A percentile compares a stretch with the other conserved stretches of the same genome.
Evolutionary conservation across 2,888 invertebrate species (phyloP).

Genomic region (Hypolimnas misippus): DNA sequence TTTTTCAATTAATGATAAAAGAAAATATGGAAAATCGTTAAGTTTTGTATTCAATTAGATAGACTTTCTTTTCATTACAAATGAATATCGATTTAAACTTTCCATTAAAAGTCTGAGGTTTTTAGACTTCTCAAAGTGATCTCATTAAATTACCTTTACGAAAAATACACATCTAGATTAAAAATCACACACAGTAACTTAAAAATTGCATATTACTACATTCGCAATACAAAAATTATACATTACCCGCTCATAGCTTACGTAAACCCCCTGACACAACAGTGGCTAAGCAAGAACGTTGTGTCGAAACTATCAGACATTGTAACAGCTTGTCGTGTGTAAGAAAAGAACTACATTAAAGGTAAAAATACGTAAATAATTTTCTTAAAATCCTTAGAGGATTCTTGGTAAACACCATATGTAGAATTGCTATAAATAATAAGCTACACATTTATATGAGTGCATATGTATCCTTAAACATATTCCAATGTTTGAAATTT

Average conservation of each 20-base stretch:
- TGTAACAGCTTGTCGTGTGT: conserved; percentile 29
- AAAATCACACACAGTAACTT: conserved; percentile 9
- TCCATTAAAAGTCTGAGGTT: too few species aligned
- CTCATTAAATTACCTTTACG: not conserved
- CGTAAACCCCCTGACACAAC: conserved; percentile 78
- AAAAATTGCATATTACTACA: conserved; percentile 43
- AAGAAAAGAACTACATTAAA: conserved; percentile 12
- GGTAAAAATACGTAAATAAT: not conserved
- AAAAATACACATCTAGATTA: not conserved
- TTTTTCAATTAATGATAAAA: not conserved
- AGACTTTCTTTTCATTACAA: not conserved
- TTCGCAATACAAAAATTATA: conserved; percentile 67
- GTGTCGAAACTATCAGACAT: conserved; percentile 61
- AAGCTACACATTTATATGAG: not conserved
- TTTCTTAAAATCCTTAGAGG: not conserved
- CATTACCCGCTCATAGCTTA: conserved; percentile 59
- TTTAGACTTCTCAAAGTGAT: too few species aligned
- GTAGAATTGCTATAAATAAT: not conserved
- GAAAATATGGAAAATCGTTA: not conserved
- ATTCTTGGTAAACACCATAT: not conserved
- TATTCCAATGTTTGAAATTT: too few species aligned
- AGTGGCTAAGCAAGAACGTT: conserved; percentile 50
- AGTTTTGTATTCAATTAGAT: not conserved
- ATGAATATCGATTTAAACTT: too few species aligned
- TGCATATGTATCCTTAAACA: too few species aligned